Evolutionary conservation across 2,113 vertebrate genomes (phyloP).

Genomic region (Ptychochromis oligacanthus): DNA sequence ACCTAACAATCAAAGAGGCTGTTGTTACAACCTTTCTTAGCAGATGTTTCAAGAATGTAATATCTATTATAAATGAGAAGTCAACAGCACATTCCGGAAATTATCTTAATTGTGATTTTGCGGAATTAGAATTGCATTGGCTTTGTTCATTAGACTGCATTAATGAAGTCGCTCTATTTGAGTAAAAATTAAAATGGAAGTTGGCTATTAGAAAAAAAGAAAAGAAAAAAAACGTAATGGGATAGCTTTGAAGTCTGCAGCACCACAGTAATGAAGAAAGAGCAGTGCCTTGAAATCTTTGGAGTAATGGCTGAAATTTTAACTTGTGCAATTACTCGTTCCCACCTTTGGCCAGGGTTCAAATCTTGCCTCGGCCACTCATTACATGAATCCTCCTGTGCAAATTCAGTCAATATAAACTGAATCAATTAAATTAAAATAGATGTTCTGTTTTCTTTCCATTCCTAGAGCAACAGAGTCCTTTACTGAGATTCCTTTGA

Average conservation of each 20-base stretch:
- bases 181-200: constrained; percentile 44
- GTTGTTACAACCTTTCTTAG: not conserved
- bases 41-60: constrained; percentile 7
- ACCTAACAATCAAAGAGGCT: not conserved
- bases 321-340: constrained; percentile 50
- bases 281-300: constrained; percentile 38
- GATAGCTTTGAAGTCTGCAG: constrained; percentile 15
- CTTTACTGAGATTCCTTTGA: constrained; percentile 15
- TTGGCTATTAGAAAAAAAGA: constrained; percentile 25
- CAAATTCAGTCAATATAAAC: constrained; percentile 50
- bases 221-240: not conserved
- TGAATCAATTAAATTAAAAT: constrained; percentile 51
- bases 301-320: constrained; percentile 39
- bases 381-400: constrained; percentile 31
- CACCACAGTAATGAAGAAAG: constrained; percentile 47
- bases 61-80: constrained; percentile 1
- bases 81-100: constrained; percentile 13
- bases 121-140: constrained; percentile 1
- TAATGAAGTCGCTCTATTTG: constrained; percentile 28
- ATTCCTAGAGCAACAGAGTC: constrained; percentile 12
- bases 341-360: constrained; percentile 49
- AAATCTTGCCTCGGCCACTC: constrained; percentile 17
- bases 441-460: constrained; percentile 39
- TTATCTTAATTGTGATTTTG: constrained; percentile 6
- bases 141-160: constrained; percentile 20